phyloP scores from a whole-genome alignment of 2,888 invertebrate species.

The Saturnia pavonia region DNA sequence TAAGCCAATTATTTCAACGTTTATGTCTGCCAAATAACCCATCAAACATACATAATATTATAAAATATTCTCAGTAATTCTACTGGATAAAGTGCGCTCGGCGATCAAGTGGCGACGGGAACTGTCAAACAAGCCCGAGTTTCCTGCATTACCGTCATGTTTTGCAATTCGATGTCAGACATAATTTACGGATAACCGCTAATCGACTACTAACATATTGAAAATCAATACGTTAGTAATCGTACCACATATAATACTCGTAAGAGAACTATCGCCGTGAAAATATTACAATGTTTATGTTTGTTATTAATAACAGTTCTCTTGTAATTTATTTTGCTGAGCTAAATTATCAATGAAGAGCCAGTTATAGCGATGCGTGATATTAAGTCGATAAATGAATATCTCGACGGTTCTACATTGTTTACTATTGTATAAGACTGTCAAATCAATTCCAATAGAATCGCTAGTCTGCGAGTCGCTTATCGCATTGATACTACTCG shows the following conservation, averaged over 20 bases:
- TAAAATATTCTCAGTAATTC: background rate
- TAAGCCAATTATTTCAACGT: background rate
- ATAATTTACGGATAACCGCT: slow-evolving; percentile 18
- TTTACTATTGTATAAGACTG: background rate
- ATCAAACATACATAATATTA: background rate
- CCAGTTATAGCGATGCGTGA: background rate
- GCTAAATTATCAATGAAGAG: background rate
- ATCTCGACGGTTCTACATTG: background rate
- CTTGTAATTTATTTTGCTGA: background rate
- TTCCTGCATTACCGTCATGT: slow-evolving; percentile 8
- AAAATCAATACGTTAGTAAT: slow-evolving; percentile 4
- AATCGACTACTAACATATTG: slow-evolving; percentile 13
- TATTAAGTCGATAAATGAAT: background rate
- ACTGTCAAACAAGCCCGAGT: slow-evolving; percentile 13
- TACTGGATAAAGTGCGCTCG: slow-evolving; percentile 4
- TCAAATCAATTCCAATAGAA: background rate
- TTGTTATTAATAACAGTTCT: background rate
- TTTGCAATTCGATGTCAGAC: slow-evolving; percentile 14
- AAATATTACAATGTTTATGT: background rate
- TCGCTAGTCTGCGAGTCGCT: background rate
- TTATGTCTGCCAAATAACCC: slow-evolving; percentile 7
- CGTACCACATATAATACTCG: no score
- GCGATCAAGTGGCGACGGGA: slow-evolving; percentile 9
- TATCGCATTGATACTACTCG: background rate
- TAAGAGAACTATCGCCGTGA: slow-evolving; percentile 2